A percentile compares a stretch with the other conserved stretches of the same genome.
Conservation (phyloP, 92 coral and sea anemone species). For the Porites cylindrica region DNA sequence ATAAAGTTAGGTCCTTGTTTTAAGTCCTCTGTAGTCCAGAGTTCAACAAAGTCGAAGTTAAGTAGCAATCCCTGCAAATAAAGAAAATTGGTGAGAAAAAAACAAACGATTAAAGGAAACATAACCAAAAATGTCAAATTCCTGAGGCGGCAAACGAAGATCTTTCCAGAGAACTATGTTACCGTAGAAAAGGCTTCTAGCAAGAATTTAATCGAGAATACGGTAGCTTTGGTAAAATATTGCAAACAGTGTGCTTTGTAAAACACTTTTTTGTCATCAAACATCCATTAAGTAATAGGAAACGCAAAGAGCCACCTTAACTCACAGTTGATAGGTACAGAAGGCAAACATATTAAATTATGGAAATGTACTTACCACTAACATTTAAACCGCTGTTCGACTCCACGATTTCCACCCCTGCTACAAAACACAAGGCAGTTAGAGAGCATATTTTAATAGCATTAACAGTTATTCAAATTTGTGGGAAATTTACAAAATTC, state of each 20-base stretch:
- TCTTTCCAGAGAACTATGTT: too few species aligned
- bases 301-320: too few species aligned
- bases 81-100: neutral
- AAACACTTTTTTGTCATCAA: too few species aligned
- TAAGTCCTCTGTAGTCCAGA: constrained; percentile 52
- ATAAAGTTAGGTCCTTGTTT: constrained; percentile 42
- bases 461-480: too few species aligned
- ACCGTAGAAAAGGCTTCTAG: too few species aligned
- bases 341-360: neutral
- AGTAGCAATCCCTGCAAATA: constrained; percentile 26
- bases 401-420: constrained; percentile 92
- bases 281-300: too few species aligned
- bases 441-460: neutral
- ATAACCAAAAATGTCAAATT: neutral
- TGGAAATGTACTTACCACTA: constrained; percentile 19
- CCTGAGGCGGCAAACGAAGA: too few species aligned
- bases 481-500: too few species aligned
- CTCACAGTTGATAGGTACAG: too few species aligned
- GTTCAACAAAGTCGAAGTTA: constrained; percentile 38
- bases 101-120: neutral
- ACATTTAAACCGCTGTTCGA: constrained; percentile 81
- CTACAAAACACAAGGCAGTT: constrained; percentile 10
- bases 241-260: too few species aligned
- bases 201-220: too few species aligned
- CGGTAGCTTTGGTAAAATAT: too few species aligned